Conservation (phyloP, 2,113 vertebrate genomes). For the Petroica traversi region DNA sequence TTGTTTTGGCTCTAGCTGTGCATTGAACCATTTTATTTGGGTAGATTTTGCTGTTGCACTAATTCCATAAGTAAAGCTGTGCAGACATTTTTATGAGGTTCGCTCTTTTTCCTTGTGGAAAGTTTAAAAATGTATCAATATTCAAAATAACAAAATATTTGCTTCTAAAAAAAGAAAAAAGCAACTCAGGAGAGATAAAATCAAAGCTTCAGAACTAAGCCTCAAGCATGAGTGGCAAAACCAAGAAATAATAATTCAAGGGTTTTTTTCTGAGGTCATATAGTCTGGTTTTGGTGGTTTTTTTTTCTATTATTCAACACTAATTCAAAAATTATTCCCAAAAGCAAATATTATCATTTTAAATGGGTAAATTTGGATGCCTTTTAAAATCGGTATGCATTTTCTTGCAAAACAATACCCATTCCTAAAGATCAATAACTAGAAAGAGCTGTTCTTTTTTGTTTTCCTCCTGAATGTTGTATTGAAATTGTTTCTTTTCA, state of each 20-base stretch:
- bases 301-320: background rate
- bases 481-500: background rate
- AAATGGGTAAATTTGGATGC: background rate
- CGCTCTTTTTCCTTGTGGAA: background rate
- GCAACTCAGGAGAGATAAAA: background rate
- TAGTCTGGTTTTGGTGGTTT: background rate
- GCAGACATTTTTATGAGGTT: background rate
- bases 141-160: background rate
- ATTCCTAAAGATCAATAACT: background rate
- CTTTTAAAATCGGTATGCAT: background rate
- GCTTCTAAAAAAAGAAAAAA: background rate
- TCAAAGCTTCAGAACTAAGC: background rate
- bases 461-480: background rate
- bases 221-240: background rate
- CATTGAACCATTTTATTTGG: background rate
- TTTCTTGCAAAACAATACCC: background rate
- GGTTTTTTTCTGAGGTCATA: background rate
- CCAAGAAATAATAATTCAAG: background rate
- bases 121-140: background rate
- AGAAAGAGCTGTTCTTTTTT: background rate
- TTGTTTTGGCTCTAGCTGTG: background rate
- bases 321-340: background rate
- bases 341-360: background rate
- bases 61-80: background rate
- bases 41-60: background rate